A percentile compares a stretch with the other conserved stretches of the same genome.
Conservation (phyloP, 1,140 invertebrate genomes). For the Zeugodacus cucurbitae region DNA sequence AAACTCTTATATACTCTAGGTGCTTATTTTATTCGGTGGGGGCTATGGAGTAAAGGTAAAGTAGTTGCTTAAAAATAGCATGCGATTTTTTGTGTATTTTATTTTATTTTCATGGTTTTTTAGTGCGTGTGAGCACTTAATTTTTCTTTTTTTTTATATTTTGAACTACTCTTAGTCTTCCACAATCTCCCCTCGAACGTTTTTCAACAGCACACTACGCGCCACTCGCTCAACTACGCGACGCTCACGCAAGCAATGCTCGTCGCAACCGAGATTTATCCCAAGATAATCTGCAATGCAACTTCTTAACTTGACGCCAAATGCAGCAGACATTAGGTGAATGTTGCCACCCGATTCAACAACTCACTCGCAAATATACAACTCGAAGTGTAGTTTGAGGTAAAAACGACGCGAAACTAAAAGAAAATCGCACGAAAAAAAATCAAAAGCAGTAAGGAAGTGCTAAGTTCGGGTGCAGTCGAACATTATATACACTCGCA, state of each 20-base stretch:
- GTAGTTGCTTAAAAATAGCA: not conserved
- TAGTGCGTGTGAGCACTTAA: not conserved
- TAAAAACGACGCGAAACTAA: not conserved
- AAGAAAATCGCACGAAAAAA: no score
- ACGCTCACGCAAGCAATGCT: not conserved
- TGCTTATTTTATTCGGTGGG: not conserved
- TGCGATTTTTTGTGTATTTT: not conserved
- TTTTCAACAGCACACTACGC: not conserved
- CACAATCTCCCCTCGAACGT: not conserved
- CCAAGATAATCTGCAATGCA: not conserved
- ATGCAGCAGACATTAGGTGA: not conserved
- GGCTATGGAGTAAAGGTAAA: not conserved
- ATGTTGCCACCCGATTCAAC: not conserved
- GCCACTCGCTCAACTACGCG: not conserved
- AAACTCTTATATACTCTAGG: not conserved
- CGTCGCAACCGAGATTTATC: slow-evolving; percentile 7
- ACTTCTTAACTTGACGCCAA: slow-evolving; percentile 22
- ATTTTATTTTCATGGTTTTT: not conserved
- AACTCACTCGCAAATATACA: not conserved
- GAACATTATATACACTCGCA: no score
- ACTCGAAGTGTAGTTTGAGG: not conserved
- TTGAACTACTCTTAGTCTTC: no score
- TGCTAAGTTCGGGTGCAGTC: no score
- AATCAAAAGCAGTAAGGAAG: no score
- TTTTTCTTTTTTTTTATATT: not conserved